A percentile compares a stretch with the other conserved stretches of the same genome.
These are phyloP conservation scores for Clarias macrocephalus DNA, from an alignment of 2,113 vertebrate species.

Conservation along the genomic window DNA sequence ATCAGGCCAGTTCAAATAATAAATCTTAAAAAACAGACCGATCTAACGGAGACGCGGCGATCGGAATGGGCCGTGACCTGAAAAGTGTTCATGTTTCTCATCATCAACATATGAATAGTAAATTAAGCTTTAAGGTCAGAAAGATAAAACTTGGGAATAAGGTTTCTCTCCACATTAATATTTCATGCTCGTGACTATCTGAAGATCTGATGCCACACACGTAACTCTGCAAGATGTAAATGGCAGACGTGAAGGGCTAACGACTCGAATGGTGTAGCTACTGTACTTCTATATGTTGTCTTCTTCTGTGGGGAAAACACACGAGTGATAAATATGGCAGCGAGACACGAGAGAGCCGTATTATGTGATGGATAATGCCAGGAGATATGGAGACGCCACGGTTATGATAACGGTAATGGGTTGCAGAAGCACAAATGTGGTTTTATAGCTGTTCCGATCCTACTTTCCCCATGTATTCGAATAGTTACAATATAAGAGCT, in stretches of 20 bases:
- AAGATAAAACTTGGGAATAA: slow-evolving; percentile 42
- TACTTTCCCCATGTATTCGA: neutral
- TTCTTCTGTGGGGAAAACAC: slow-evolving; percentile 35
- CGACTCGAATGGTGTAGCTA: slow-evolving; percentile 18
- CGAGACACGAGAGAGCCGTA: slow-evolving; percentile 36
- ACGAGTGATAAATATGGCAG: slow-evolving; percentile 44
- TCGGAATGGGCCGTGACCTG: slow-evolving; percentile 23
- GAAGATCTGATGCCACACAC: slow-evolving; percentile 25
- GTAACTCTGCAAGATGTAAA: slow-evolving; percentile 53
- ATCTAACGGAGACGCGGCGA: neutral
- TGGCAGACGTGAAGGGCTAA: slow-evolving; percentile 36
- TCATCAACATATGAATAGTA: slow-evolving; percentile 60
- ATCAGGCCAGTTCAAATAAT: neutral
- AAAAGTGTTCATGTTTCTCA: slow-evolving; percentile 55
- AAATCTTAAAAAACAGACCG: neutral
- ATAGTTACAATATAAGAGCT: neutral
- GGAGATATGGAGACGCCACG: slow-evolving; percentile 23
- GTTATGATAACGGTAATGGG: slow-evolving; percentile 6
- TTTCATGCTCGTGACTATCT: slow-evolving; percentile 46
- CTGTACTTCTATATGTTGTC: neutral
- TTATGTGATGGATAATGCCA: slow-evolving; percentile 42
- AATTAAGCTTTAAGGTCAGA: slow-evolving; percentile 52
- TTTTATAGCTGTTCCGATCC: neutral
- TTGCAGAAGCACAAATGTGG: neutral
- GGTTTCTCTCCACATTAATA: slow-evolving; percentile 60